phyloP scores from a whole-genome alignment of 2,888 invertebrate genomes.

The Dioctria rufipes region DNA sequence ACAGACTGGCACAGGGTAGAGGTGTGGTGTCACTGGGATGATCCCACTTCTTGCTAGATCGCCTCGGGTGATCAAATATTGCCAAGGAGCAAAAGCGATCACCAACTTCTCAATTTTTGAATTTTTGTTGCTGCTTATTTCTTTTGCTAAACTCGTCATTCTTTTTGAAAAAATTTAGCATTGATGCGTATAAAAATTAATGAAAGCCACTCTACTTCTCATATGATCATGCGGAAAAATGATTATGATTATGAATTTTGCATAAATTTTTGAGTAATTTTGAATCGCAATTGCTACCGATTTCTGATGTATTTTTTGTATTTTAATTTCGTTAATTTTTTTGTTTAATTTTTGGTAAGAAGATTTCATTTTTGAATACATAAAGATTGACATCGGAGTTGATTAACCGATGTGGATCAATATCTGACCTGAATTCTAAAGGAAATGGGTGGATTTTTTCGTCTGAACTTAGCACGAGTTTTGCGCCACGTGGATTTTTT shows the following conservation, averaged over 20 bases:
- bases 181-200: conserved; percentile 12
- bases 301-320: too few relatives aligned
- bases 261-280: background rate
- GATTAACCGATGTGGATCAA: too few relatives aligned
- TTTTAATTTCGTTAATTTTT: too few relatives aligned
- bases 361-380: too few relatives aligned
- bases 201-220: background rate
- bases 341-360: too few relatives aligned
- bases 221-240: background rate
- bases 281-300: background rate
- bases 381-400: too few relatives aligned
- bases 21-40: conserved; percentile 54
- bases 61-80: conserved; percentile 5
- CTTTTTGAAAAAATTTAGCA: conserved; percentile 38
- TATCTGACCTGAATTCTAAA: too few relatives aligned
- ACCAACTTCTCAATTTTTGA: conserved; percentile 41
- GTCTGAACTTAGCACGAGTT: background rate
- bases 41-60: conserved; percentile 52
- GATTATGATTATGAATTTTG: conserved; percentile 13
- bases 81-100: conserved; percentile 16
- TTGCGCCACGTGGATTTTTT: too few relatives aligned
- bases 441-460: conserved; percentile 17
- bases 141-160: conserved; percentile 8
- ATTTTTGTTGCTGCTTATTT: conserved; percentile 6
- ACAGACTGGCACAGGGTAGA: conserved; percentile 43